A percentile compares a stretch with the other conserved stretches of the same genome.
Conservation (phyloP, 2,888 invertebrate species). For the Hololepta plana region DNA sequence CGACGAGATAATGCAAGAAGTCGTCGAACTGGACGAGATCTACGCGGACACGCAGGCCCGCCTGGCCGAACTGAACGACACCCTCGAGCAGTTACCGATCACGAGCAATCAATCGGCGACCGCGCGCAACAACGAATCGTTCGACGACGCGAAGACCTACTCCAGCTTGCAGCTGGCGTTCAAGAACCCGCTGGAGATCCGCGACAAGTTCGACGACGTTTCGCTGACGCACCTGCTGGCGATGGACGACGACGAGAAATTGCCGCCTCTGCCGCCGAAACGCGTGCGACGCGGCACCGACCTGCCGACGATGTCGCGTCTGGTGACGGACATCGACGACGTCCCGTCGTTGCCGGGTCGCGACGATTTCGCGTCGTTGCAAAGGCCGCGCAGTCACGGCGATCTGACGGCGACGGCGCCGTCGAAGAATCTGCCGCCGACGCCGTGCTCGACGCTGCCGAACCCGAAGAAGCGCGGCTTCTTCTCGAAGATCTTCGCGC, state of each 20-base stretch:
- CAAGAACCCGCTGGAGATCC: conserved; percentile 56
- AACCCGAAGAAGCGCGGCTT: conserved; percentile 42
- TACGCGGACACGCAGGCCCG: conserved; percentile 55
- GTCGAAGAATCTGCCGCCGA: conserved; percentile 35
- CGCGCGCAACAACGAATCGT: conserved; percentile 27
- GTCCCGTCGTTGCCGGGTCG: conserved; percentile 15
- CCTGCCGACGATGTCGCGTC: too few species aligned
- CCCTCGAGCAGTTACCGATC: conserved; percentile 7
- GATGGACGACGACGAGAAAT: conserved; percentile 34
- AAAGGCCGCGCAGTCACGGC: too few species aligned
- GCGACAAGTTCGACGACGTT: conserved; percentile 17
- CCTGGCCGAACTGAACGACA: conserved; percentile 21
- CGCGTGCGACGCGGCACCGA: too few species aligned
- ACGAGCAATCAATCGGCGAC: conserved; percentile 9
- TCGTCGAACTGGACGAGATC: conserved; percentile 53
- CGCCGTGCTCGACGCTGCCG: conserved; percentile 28
- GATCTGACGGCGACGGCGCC: conserved; percentile 29
- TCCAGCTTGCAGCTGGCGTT: conserved; percentile 73
- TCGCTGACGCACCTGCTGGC: too few species aligned
- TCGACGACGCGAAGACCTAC: conserved; percentile 64
- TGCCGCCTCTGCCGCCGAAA: conserved; percentile 70
- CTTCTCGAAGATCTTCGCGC: conserved; percentile 43
- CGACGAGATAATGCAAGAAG: conserved; percentile 9
- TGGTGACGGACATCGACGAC: conserved; percentile 23
- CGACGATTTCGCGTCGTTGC: conserved; percentile 21